Evolutionary conservation across 2,888 invertebrate genomes (phyloP), one percentile per base, ranked within the genome.

Genomic region (Podabrus alpinus): DNA sequence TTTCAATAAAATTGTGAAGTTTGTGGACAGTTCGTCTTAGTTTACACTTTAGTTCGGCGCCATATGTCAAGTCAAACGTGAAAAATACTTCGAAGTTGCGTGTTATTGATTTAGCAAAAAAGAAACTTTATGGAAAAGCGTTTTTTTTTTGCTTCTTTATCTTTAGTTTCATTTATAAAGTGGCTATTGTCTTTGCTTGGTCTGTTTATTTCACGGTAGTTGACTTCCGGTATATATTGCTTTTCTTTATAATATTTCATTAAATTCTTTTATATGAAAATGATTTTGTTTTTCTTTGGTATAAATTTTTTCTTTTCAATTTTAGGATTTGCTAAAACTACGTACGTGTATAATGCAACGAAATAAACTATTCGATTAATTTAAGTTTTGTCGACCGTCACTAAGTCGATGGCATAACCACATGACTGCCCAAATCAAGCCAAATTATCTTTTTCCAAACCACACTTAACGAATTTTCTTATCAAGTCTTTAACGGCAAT

Each of bases 11-110:
- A 64, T 64, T 64, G 13, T 64, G 17, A 64, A 64, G 19, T 64
- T 64, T 64, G 62, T 64, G 62, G 62, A n/a, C 61, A 71, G 74
- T 68, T 71, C 67, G 74, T 68, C 71, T 70, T 29, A 71, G 71
- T 71, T 68, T 71, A 71, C 60, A 69, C 67, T 66, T 75, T 75
- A 45, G 45, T 45, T 75, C 24, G 75, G 75, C 75, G 75, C 75
- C 75, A 75, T 75, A 75, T 75, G 75, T 72, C 66, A 75, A 71
- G 75, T 75, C 72, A 75, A 75, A 72, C 75, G 72, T 72, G 62
- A 72, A 75, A 75, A 72, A 72, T 66, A 61, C 72, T 66, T 21
- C 24, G 62, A 74, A 75, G 69, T 72, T 75, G 66, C 66, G 45
- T 66, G 19, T 70, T 75, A 75, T 75, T 75, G 75, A 75, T 75